Evolutionary conservation across 2,797 vertebrate species (phyloP).

Genomic region (Dicrostonyx torquatus): DNA sequence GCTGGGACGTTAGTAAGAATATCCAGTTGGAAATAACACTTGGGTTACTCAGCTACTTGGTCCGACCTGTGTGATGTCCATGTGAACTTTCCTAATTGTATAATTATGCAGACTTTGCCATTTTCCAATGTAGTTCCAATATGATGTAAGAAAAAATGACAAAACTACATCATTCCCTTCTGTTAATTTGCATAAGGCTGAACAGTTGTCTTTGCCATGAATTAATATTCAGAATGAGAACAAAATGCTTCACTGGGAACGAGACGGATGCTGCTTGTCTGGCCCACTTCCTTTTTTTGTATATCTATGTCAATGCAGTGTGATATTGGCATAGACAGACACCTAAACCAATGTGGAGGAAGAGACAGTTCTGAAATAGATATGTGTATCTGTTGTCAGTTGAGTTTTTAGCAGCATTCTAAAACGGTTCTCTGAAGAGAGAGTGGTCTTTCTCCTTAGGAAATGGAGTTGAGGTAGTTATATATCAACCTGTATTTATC

Average conservation of each 20-base stretch:
- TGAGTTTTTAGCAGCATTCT: not conserved
- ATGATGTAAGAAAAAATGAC: conserved; percentile 63
- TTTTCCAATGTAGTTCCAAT: conserved; percentile 59
- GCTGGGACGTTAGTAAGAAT: not conserved
- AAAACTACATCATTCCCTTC: conserved; percentile 57
- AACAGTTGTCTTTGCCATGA: conserved; percentile 37
- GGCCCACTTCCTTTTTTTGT: conserved; percentile 21
- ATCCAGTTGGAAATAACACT: conserved; percentile 37
- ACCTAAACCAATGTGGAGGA: not conserved
- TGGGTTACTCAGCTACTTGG: conserved; percentile 31
- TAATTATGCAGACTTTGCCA: conserved; percentile 61
- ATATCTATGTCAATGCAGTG: not conserved
- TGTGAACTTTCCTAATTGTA: conserved; percentile 58
- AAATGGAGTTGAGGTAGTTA: not conserved
- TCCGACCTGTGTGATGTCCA: not conserved
- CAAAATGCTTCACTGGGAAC: conserved; percentile 37
- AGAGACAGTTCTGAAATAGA: not conserved
- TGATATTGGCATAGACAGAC: not conserved
- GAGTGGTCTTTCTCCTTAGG: not conserved
- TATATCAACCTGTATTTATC: not conserved
- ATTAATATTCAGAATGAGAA: conserved; percentile 66
- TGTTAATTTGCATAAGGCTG: conserved; percentile 55
- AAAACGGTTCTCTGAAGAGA: not conserved
- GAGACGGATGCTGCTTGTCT: not conserved
- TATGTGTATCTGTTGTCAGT: not conserved